These are phyloP conservation scores for Protophormia terraenovae DNA, from an alignment of 2,888 invertebrate species.

Conservation along the genomic window DNA sequence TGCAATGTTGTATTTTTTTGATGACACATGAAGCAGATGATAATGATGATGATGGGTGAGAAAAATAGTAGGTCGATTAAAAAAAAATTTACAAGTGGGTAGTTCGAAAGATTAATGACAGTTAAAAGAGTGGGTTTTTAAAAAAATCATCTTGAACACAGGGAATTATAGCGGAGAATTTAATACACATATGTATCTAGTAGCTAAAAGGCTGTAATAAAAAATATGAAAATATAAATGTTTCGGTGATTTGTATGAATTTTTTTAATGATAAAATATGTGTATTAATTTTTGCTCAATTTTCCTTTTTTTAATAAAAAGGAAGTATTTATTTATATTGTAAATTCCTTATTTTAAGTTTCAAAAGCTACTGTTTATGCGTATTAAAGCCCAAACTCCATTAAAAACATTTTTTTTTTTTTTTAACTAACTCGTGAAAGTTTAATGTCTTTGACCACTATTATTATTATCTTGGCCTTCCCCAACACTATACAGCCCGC, in stretches of 20 bases:
- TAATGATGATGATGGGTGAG: conserved; percentile 10
- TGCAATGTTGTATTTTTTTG: neutral
- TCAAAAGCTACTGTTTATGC: no score
- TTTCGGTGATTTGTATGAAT: no score
- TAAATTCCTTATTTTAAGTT: no score
- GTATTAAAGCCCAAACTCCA: neutral
- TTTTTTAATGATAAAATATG: neutral
- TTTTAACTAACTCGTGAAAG: conserved; percentile 39
- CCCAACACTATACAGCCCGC: neutral
- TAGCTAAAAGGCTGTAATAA: neutral
- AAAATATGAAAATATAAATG: neutral
- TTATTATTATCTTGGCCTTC: neutral
- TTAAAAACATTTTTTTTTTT: neutral
- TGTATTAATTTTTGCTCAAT: no score
- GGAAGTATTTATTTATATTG: neutral
- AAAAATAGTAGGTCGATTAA: conserved; percentile 38
- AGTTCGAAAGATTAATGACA: conserved; percentile 21
- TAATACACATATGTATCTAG: neutral
- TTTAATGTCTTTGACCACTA: conserved; percentile 39
- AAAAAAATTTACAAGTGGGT: conserved; percentile 39
- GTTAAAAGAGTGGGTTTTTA: conserved; percentile 18
- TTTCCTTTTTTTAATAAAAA: neutral
- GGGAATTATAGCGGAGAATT: neutral
- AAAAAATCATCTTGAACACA: neutral
- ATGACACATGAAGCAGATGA: conserved; percentile 8